Evolutionary conservation across 2,113 vertebrate genomes (phyloP).

Genomic region (Pavo muticus): DNA sequence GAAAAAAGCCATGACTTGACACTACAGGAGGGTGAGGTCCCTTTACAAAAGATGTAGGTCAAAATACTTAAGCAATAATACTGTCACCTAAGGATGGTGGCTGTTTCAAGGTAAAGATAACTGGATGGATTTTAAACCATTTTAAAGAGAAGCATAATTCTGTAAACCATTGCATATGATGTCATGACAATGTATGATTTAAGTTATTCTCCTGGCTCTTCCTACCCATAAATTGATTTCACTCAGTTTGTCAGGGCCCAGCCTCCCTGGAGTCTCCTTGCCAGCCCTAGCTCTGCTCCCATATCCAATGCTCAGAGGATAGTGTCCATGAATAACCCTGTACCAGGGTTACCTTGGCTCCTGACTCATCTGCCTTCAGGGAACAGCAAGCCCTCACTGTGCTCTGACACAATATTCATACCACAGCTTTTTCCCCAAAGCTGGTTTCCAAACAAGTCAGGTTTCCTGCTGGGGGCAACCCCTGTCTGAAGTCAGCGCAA

Average conservation of each 20-base stretch:
- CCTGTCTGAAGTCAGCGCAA: fast-evolving
- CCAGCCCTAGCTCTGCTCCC: not conserved
- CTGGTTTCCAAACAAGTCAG: not conserved
- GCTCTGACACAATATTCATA: fast-evolving
- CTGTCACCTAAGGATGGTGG: no score
- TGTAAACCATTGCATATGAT: not conserved
- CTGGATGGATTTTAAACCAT: not conserved
- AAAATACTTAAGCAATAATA: not conserved
- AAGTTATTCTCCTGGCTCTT: not conserved
- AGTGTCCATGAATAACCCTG: not conserved
- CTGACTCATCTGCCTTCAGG: fast-evolving
- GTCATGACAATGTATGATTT: not conserved
- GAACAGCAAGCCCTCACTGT: fast-evolving
- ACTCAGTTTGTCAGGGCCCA: not conserved
- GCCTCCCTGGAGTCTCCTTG: fast-evolving
- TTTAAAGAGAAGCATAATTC: not conserved
- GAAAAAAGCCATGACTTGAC: not conserved
- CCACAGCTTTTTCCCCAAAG: not conserved
- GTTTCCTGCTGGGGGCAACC: fast-evolving
- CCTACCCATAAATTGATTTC: not conserved
- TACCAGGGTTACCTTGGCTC: fast-evolving
- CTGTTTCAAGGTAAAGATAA: no score
- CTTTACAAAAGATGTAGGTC: not conserved
- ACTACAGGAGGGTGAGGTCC: not conserved
- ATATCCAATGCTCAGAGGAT: fast-evolving